phyloP scores from a whole-genome alignment of 2,888 invertebrate species.

The Hipparchia sbordonii region DNA sequence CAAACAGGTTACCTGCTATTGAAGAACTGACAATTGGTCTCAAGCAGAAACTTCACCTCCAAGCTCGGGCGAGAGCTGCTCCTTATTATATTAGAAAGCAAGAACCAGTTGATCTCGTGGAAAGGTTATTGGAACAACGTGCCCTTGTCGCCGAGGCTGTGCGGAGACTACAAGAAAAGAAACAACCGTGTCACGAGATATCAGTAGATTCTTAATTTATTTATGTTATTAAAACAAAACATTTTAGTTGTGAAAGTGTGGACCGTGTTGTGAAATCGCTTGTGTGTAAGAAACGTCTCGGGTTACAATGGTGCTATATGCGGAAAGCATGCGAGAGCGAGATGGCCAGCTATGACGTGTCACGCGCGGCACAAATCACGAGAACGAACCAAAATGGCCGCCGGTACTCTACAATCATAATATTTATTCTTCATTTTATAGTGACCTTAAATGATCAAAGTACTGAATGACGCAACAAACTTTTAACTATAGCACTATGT shows the following conservation, averaged over 20 bases:
- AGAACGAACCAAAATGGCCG: slow-evolving; percentile 82
- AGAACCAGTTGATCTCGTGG: slow-evolving; percentile 80
- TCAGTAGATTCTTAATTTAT: slow-evolving; percentile 76
- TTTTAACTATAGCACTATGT: slow-evolving; percentile 61
- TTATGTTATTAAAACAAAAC: slow-evolving; percentile 71
- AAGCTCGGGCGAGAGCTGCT: slow-evolving; percentile 77
- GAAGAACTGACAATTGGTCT: slow-evolving; percentile 78
- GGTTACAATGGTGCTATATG: slow-evolving; percentile 84
- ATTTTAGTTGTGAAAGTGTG: slow-evolving; percentile 82
- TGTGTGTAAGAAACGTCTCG: slow-evolving; percentile 82
- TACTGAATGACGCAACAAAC: slow-evolving; percentile 79
- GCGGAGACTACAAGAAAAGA: slow-evolving; percentile 78
- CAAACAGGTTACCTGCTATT: slow-evolving; percentile 73
- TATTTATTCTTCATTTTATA: slow-evolving; percentile 80
- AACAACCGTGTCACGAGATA: slow-evolving; percentile 77
- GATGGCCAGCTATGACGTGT: slow-evolving; percentile 79
- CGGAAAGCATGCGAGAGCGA: slow-evolving; percentile 77
- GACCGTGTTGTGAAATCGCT: slow-evolving; percentile 82
- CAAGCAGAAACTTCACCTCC: slow-evolving; percentile 80
- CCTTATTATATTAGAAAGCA: slow-evolving; percentile 81
- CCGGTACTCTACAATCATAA: slow-evolving; percentile 81
- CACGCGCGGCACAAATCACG: slow-evolving; percentile 78
- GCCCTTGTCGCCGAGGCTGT: slow-evolving; percentile 82
- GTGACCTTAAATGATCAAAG: slow-evolving; percentile 81
- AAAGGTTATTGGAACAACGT: slow-evolving; percentile 74